phyloP scores from a whole-genome alignment of 2,113 vertebrate species.

The Chlamydotis undulata region DNA sequence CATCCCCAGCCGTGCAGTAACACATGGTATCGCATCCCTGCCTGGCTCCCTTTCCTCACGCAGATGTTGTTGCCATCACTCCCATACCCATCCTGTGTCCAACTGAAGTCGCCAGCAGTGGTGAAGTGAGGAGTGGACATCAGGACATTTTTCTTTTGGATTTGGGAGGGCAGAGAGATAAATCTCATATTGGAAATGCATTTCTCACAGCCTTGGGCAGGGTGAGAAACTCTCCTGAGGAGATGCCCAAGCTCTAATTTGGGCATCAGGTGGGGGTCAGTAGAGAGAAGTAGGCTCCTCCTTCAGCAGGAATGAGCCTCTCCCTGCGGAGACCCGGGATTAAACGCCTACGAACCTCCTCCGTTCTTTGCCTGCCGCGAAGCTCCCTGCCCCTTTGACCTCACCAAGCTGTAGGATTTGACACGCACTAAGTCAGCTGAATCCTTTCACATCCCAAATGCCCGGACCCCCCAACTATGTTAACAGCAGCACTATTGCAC shows the following conservation, averaged over 20 bases:
- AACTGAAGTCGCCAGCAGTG: background rate
- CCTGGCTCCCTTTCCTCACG: background rate
- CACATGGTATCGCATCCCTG: background rate
- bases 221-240: background rate
- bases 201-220: background rate
- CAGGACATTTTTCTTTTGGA: background rate
- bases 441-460: background rate
- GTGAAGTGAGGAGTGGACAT: background rate
- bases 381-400: background rate
- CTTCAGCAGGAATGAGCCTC: background rate
- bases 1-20: background rate
- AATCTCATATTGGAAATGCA: background rate
- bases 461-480: fast-evolving
- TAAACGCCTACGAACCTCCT: fast-evolving
- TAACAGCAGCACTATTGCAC: background rate
- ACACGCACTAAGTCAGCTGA: slow-evolving; percentile 11
- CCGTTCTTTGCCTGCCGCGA: background rate
- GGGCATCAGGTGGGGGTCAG: fast-evolving
- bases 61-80: background rate
- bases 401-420: background rate
- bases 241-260: background rate
- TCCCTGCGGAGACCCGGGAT: fast-evolving
- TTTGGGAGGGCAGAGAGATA: background rate
- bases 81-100: background rate
- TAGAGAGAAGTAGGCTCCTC: background rate